A percentile compares a stretch with the other conserved stretches of the same genome.
Conservation (phyloP, 2,888 invertebrate genomes). For the Polia nebulosa region DNA sequence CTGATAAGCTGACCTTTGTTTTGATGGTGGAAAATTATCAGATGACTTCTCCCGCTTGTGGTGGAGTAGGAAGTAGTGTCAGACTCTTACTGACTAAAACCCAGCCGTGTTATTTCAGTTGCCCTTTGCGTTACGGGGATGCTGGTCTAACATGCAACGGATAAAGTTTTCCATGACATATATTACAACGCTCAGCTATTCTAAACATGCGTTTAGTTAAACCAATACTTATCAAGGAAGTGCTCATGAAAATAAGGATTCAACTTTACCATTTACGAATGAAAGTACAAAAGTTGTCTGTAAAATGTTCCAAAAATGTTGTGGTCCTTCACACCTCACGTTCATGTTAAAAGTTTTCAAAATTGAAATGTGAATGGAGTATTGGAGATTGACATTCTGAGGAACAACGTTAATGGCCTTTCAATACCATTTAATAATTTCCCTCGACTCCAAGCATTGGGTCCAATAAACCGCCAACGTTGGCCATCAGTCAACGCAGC, state of each 20-base stretch:
- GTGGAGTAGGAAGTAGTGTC: no score
- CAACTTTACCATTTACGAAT: neutral
- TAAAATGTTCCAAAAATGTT: slow-evolving; percentile 5
- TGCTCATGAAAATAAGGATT: neutral
- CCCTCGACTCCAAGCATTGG: neutral
- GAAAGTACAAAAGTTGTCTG: neutral
- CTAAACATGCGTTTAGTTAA: neutral
- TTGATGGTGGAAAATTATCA: no score
- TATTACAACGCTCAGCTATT: neutral
- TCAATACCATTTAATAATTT: slow-evolving; percentile 18
- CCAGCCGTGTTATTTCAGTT: no score
- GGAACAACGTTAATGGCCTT: neutral
- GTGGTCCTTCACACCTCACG: neutral
- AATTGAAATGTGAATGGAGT: neutral
- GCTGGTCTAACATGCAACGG: neutral
- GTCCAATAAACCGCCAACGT: slow-evolving; percentile 16
- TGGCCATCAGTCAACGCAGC: neutral
- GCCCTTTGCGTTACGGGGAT: no score
- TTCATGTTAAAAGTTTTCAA: neutral
- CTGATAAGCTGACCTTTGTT: no score
- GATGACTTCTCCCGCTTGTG: no score
- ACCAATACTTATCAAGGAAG: neutral
- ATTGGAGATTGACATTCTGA: slow-evolving; percentile 14
- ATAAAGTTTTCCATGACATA: neutral
- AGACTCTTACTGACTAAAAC: no score